Conservation (phyloP, 1,140 invertebrate species). For the Dreissena polymorpha region DNA sequence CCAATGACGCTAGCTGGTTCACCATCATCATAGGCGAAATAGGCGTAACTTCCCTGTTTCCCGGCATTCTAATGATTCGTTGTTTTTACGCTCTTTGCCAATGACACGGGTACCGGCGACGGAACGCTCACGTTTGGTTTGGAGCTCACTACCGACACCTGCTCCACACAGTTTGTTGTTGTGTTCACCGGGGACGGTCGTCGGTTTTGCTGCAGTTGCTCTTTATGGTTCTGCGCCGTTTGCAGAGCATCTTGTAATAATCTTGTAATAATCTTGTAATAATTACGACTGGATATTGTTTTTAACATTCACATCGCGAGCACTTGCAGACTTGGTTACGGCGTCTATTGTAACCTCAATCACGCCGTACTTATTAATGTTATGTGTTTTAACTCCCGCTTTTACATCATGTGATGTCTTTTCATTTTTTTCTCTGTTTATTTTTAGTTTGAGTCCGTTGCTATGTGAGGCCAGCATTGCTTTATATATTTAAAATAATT, state of each 20-base stretch:
- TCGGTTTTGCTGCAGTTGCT: constrained; percentile 31
- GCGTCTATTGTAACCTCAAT: not conserved
- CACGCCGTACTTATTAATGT: not conserved
- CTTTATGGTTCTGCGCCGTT: constrained; percentile 40
- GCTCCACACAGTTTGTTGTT: not conserved
- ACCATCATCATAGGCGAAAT: too few species aligned
- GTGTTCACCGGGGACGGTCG: too few species aligned
- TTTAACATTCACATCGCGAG: not conserved
- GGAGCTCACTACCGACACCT: too few species aligned
- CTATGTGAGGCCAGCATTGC: constrained; percentile 18
- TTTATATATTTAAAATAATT: constrained; percentile 39
- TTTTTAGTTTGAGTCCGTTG: constrained; percentile 38
- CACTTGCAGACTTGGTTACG: not conserved
- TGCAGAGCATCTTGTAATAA: constrained; percentile 49
- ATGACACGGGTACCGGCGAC: too few species aligned
- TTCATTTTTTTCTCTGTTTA: constrained; percentile 20
- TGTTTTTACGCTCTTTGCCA: too few species aligned
- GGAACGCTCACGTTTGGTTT: too few species aligned
- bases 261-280: too few species aligned
- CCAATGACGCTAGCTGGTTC: not conserved
- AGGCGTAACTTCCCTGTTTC: too few species aligned
- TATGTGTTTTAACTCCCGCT: not conserved
- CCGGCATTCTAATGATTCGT: too few species aligned
- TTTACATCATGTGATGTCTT: not conserved
- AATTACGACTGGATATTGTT: constrained; percentile 33